phyloP scores from a whole-genome alignment of 2,888 invertebrate species.

The Rhyacophila evoluta region DNA sequence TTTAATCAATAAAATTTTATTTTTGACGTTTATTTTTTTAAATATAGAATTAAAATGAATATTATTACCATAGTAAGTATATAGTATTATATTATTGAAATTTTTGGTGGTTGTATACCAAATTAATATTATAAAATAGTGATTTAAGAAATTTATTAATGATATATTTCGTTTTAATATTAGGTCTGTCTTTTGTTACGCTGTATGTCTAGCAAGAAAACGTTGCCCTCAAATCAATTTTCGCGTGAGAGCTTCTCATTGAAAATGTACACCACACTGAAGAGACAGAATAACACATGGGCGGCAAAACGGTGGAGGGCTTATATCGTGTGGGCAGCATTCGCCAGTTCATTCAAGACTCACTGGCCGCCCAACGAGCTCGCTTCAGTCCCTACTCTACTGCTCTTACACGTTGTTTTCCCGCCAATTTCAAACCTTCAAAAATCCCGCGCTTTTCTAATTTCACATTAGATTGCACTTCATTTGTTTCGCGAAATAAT shows the following conservation, averaged over 20 bases:
- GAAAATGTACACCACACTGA: constrained; percentile 17
- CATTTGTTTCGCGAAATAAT: background rate
- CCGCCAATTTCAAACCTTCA: constrained; percentile 14
- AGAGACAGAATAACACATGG: constrained; percentile 23
- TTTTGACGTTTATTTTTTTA: too few relatives aligned
- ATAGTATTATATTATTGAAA: too few relatives aligned
- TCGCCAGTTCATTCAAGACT: constrained; percentile 44
- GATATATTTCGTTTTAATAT: too few relatives aligned
- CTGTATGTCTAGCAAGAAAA: background rate
- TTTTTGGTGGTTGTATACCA: too few relatives aligned
- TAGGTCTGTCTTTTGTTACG: background rate
- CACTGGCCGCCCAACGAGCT: constrained; percentile 34
- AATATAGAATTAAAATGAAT: too few relatives aligned
- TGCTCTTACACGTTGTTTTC: background rate
- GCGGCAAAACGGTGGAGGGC: constrained; percentile 37
- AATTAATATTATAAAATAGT: too few relatives aligned
- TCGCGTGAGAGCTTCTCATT: background rate
- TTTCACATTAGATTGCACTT: background rate
- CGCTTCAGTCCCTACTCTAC: constrained; percentile 26
- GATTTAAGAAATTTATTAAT: too few relatives aligned
- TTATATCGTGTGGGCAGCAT: constrained; percentile 40
- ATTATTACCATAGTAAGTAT: too few relatives aligned
- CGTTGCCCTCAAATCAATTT: background rate
- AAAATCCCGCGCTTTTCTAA: constrained; percentile 4
- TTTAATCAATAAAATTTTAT: too few relatives aligned